phyloP scores from a whole-genome alignment of 2,888 invertebrate species.

The Taenaris catops region DNA sequence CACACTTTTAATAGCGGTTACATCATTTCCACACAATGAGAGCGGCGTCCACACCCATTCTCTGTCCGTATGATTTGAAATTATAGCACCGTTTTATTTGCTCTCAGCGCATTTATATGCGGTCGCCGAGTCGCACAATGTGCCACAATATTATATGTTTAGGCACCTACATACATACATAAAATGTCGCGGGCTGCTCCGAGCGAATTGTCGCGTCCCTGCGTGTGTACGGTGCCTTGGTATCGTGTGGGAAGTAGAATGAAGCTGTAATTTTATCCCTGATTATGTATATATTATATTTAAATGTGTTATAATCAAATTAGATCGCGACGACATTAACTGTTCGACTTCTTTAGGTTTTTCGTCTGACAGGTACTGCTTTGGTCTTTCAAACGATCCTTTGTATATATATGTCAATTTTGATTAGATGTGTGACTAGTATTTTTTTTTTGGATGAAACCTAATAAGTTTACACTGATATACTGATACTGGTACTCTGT shows the following conservation, averaged over 20 bases:
- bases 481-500: too few relatives aligned
- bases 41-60: conserved; percentile 79
- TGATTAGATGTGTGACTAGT: too few relatives aligned
- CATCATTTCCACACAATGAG: conserved; percentile 81
- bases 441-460: too few relatives aligned
- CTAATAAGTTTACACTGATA: too few relatives aligned
- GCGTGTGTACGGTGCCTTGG: conserved; percentile 55
- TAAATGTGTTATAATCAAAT: conserved; percentile 74
- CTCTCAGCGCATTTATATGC: conserved; percentile 77
- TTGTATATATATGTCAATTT: too few relatives aligned
- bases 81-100: conserved; percentile 80
- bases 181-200: conserved; percentile 38
- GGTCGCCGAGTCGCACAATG: conserved; percentile 69
- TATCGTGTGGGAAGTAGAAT: conserved; percentile 70
- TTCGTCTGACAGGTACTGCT: too few relatives aligned
- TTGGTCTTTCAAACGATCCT: too few relatives aligned
- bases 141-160: conserved; percentile 70
- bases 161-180: conserved; percentile 54
- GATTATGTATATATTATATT: conserved; percentile 76
- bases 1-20: conserved; percentile 80
- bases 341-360: too few relatives aligned
- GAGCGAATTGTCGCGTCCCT: conserved; percentile 49
- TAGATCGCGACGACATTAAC: too few relatives aligned
- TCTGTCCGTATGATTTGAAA: conserved; percentile 81
- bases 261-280: conserved; percentile 75